Base-by-base conservation (phyloP, 2,113 vertebrate genomes). In the Crocuta crocuta region DNA sequence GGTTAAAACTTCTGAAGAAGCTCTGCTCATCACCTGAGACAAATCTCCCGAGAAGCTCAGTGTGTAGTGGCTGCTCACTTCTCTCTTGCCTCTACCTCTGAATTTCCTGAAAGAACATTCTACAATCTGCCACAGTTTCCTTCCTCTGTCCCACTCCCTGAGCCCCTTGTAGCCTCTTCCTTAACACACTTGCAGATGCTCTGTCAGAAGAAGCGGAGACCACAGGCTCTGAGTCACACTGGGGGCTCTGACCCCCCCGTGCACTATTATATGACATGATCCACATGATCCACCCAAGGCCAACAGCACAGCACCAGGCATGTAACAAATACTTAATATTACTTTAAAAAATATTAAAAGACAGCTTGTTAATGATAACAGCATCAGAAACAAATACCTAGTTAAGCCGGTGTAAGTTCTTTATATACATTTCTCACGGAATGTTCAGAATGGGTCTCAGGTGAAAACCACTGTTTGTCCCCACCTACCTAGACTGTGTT, bases 201-300 rank as follows among this genome's bases (percentile, higher is more conserved):
- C 70, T 88, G 61, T 79, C 10, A 58, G 68, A 13, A 48, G 43
- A 65, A 17, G 76, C 1, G 0, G 33, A 92, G 16, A 81, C 48
- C 11, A n/a, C 53, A 84, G 65, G 55, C 21, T 50, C 16, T 35
- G 63, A 84, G 43, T 55, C 10, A 16, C 23, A 61, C 6, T 78
- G 45, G 23, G 45, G 35, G 74, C 10, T 24, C n/a, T 23, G 4
- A 4, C 3, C 4, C 13, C 10, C 15, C 21, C 68, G 65, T 0
- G 3, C 12, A 15, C 65, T 33, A 31, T 66, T 66, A 58, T 16
- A 23, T 50, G 66, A n/a, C 12, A 68, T 0, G 39, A 80, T 15
- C 39, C 74, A 61, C 7, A 88, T 0, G 39, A 80, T 15, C 39
- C 74, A 61, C 7, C 84, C 1, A 74, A 55, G 93, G 48, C 86